Percentiles rank a stretch among this genome's conserved stretches.
Conservation (phyloP, 2,113 vertebrate species). For the Parotia lawesii region DNA sequence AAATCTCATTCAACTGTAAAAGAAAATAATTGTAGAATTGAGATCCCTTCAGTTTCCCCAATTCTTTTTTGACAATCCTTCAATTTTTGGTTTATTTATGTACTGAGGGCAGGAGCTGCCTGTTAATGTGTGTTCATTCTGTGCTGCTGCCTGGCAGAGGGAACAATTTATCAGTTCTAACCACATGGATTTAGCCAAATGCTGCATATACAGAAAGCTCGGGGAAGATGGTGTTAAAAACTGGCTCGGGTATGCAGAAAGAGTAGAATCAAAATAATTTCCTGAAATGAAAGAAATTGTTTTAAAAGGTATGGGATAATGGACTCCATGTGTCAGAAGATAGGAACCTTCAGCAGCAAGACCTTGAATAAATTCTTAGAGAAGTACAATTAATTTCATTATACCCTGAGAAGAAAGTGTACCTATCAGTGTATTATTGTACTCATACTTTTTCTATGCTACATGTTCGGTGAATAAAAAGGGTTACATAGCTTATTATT, state of each 20-base stretch:
- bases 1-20: background rate
- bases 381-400: constrained; percentile 12
- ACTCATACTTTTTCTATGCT: background rate
- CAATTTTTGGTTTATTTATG: background rate
- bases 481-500: constrained; percentile 6
- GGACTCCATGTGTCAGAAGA: background rate
- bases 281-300: background rate
- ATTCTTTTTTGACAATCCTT: background rate
- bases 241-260: background rate
- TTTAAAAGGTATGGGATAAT: background rate
- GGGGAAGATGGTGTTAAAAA: background rate
- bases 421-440: background rate
- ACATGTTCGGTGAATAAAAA: constrained; percentile 4
- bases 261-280: background rate
- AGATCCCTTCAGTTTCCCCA: background rate
- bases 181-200: background rate
- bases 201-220: background rate
- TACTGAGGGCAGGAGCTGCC: background rate
- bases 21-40: background rate
- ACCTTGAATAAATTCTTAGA: background rate
- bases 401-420: background rate
- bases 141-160: background rate
- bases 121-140: background rate
- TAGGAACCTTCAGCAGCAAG: background rate
- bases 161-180: background rate